These are phyloP conservation scores for Cheilosia pagana DNA, from an alignment of 2,888 invertebrate species.

Conservation along the genomic window DNA sequence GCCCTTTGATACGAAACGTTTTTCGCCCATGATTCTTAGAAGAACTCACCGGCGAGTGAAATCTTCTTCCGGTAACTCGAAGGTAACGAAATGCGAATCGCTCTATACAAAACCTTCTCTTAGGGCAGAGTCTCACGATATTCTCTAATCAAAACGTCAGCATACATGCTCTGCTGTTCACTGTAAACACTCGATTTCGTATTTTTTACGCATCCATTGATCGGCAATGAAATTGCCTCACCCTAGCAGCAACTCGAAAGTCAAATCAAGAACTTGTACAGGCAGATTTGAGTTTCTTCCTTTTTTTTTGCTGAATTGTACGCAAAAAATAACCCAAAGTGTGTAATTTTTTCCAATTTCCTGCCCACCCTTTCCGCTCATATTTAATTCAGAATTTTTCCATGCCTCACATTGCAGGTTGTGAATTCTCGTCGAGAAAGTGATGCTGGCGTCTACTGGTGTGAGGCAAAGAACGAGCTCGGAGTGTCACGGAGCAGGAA, in stretches of 20 bases:
- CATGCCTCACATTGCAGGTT: conserved; percentile 83
- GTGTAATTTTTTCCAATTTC: conserved; percentile 62
- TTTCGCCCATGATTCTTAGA: no score
- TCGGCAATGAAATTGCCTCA: neutral
- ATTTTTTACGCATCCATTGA: conserved; percentile 5
- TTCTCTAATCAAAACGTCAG: no score
- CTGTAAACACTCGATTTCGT: neutral
- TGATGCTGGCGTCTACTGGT: conserved; percentile 94
- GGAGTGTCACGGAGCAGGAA: conserved; percentile 93
- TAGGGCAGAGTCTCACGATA: no score
- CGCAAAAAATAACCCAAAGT: conserved; percentile 33
- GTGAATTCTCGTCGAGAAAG: conserved; percentile 92
- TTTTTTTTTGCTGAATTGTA: conserved; percentile 14
- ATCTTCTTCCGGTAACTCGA: no score
- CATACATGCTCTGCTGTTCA: neutral
- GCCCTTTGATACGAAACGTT: no score
- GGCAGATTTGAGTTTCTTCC: conserved; percentile 6
- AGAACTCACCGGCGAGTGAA: no score
- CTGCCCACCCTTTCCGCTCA: conserved; percentile 41
- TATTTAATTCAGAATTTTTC: conserved; percentile 52
- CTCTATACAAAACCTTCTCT: no score
- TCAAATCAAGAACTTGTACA: conserved; percentile 43
- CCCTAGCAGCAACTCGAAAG: conserved; percentile 12
- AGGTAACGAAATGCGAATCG: no score
- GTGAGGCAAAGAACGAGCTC: conserved; percentile 92